A percentile compares a stretch with the other conserved stretches of the same genome.
Evolutionary conservation across 35 echinoderm and acorn worm species (phyloP).

Genomic region (Stichopus chloronotus): DNA sequence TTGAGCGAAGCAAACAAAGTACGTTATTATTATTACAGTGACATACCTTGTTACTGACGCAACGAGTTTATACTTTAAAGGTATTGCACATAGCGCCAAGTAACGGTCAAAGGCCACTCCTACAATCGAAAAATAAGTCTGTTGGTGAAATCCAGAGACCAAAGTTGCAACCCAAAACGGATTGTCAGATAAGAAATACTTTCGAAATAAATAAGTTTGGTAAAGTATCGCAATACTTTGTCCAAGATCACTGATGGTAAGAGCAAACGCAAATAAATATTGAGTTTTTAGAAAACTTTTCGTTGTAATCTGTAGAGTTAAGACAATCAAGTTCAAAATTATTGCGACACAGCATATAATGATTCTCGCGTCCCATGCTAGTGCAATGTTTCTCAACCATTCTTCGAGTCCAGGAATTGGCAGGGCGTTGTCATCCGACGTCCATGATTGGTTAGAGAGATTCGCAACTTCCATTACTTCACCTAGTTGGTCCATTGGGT

Average conservation of each 20-base stretch:
- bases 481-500: background rate
- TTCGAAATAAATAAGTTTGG: background rate
- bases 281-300: background rate
- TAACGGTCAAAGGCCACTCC: conserved; percentile 2
- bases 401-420: background rate
- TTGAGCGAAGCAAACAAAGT: background rate
- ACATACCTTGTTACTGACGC: background rate
- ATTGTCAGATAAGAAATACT: background rate
- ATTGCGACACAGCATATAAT: background rate
- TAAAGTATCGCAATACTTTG: background rate
- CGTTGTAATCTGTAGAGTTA: background rate
- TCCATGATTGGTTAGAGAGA: background rate
- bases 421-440: background rate
- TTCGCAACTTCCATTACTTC: background rate
- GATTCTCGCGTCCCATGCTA: background rate
- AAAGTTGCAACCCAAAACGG: background rate
- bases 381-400: background rate
- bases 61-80: conserved; percentile 1
- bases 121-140: background rate
- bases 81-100: conserved; percentile 12
- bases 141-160: background rate
- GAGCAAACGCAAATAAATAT: conserved; percentile 8
- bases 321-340: background rate
- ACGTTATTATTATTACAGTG: background rate
- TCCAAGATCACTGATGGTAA: background rate